Base-by-base conservation (phyloP, 2,113 vertebrate species). In the Anser cygnoides region DNA sequence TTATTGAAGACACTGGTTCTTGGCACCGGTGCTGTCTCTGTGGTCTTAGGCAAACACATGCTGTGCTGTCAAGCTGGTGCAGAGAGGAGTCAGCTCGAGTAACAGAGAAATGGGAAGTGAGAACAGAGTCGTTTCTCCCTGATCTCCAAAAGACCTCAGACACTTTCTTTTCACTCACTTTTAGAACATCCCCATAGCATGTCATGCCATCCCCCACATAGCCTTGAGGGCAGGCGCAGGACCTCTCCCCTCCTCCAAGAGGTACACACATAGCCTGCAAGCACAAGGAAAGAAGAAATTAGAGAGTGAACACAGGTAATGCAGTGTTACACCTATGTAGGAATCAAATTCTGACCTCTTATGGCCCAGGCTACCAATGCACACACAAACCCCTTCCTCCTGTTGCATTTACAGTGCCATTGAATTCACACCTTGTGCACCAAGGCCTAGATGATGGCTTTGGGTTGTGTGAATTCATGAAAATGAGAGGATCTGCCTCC, bases 181-280 rank as follows among this genome's bases (percentile, higher is more conserved):
- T 93, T 12, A 98, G 68, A 57, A 99, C 58, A 23, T 98, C 97
- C 43, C 99, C 98, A 0, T 98, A 99, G 97, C 99, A 99, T 2
- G 67, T 94, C 58, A 95, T 66, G 58, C 99, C 99, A 35, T 99
- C 98, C 46, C 99, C 99, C 9, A 68, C 26, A 25, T 98, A 99
- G 87, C 97, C 98, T 7, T 97, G 77, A 9, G 97, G 97, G 79
- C 99, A 99, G 14, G 80, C 78, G 29, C 99, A 99, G 79, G 96
- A 94, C 68, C 98, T 98, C 63, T 97, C 94, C 31, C 98, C 98
- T 41, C 92, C 97, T 3, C 95, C 94, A 4, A 96, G 96, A 41
- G 93, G 71, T 73, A 92, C 77, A 97, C 99, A 99, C 0, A 35
- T 95, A n/a, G 99, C 99, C 99, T 99, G 90, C 61, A 72, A 86